These are phyloP conservation scores for Leptonema lineaticorne DNA, from an alignment of 1,140 invertebrate genomes.

Conservation along the genomic window DNA sequence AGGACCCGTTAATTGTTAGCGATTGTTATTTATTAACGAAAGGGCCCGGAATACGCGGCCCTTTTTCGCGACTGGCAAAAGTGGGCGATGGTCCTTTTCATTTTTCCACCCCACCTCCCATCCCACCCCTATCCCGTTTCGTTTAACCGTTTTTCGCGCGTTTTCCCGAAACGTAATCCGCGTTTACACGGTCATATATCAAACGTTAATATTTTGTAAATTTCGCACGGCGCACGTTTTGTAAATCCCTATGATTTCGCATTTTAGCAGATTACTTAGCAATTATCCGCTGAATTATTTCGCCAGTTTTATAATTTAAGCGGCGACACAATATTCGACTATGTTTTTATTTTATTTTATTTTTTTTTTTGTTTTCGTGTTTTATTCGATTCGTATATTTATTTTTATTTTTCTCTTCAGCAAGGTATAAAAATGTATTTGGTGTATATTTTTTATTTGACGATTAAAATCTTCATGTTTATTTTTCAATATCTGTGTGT, in stretches of 20 bases:
- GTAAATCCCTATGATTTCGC: constrained; percentile 16
- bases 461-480: too few relatives aligned
- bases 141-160: too few relatives aligned
- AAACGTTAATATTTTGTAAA: constrained; percentile 11
- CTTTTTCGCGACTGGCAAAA: too few relatives aligned
- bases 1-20: constrained; percentile 10
- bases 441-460: too few relatives aligned
- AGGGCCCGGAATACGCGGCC: too few relatives aligned
- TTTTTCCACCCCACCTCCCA: neutral
- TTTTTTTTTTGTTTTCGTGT: constrained; percentile 7
- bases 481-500: too few relatives aligned
- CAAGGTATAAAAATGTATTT: too few relatives aligned
- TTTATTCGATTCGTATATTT: too few relatives aligned
- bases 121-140: neutral
- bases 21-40: constrained; percentile 16
- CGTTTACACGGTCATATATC: constrained; percentile 8
- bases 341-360: neutral
- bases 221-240: neutral
- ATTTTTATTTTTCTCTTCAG: too few relatives aligned
- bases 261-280: constrained; percentile 14
- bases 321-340: neutral
- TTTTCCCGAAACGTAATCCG: too few relatives aligned
- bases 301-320: constrained; percentile 13
- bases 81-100: too few relatives aligned
- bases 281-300: constrained; percentile 16